Evolutionary conservation across 2,888 invertebrate genomes (phyloP), one percentile per base, ranked within the genome.

Genomic region (Erebia palarica): DNA sequence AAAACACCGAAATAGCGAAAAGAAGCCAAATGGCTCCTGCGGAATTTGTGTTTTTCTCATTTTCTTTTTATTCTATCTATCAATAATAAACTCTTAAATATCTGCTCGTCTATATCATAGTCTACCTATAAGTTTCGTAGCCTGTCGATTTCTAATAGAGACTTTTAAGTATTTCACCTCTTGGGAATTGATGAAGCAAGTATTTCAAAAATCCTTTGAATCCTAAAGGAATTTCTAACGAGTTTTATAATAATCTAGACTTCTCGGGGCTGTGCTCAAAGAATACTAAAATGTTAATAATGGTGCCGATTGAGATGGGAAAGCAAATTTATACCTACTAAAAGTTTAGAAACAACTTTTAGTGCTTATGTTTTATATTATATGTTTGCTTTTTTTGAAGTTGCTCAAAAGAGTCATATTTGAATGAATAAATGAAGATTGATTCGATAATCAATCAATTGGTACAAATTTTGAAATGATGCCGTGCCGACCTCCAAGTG

Each of bases 111-210:
- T 58, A n/a, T n/a, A n/a, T n/a, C n/a, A n/a, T 58, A 47, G 58
- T 59, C 67, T 59, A 47, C 66, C 44, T 18, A 13, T n/a, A 67
- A 58, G 59, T 57, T 55, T 65, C 53, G 65, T 57, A 44, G 65
- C n/a, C 57, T 68, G 71, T 71, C 68, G 73, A 70, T 70, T 73
- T 68, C 61, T 73, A 68, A 70, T 68, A 68, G 65, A 61, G 70
- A 65, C 55, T 68, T 70, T 66, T 66, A 68, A 73, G 68, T 68
- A 68, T 58, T 65, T 73, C 57, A 63, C 47, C 55, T 73, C 65
- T 71, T 53, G 63, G 69, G n/a, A 71, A 73, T 61, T 69, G 73
- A 71, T 66, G 71, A 71, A 49, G 57, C 70, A 61, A 70, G 51
- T 63, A 68, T 71, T 71, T 73, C 65, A 68, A 69, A 73, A 60